Percentiles rank a stretch among this genome's conserved stretches.
phyloP scores from a whole-genome alignment of 2,113 vertebrate genomes.

The Parus major region DNA sequence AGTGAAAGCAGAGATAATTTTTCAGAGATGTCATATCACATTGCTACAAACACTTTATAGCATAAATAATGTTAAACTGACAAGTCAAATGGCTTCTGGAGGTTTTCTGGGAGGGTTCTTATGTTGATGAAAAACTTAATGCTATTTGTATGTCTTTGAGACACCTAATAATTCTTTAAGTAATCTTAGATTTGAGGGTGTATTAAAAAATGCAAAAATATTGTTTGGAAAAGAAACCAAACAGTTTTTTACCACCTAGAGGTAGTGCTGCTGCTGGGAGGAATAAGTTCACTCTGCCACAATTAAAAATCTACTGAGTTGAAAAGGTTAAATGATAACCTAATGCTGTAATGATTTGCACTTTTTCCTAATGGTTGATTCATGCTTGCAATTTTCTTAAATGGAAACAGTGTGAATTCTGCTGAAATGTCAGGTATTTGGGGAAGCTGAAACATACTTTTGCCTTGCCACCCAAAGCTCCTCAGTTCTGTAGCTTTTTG shows the following conservation, averaged over 20 bases:
- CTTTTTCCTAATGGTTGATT: background rate
- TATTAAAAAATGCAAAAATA: background rate
- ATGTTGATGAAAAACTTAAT: background rate
- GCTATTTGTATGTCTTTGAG: background rate
- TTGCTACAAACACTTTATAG: background rate
- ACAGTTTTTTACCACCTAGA: background rate
- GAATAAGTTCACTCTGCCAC: background rate
- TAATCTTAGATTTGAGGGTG: background rate
- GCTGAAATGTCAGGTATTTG: background rate
- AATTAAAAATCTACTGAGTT: background rate
- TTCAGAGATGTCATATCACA: accelerated
- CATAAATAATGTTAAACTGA: background rate
- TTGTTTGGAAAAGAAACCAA: background rate
- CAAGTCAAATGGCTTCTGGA: background rate
- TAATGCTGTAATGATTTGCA: background rate
- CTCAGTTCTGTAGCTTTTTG: background rate
- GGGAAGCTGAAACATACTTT: background rate
- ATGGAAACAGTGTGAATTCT: background rate
- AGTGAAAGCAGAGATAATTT: background rate
- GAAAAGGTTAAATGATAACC: background rate
- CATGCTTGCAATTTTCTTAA: background rate
- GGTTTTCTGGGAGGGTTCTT: background rate
- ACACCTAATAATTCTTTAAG: background rate
- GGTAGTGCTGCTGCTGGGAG: background rate
- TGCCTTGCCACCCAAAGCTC: background rate